These are phyloP conservation scores for Lasioglossum albipes DNA, from an alignment of 1,140 invertebrate genomes.

Conservation along the genomic window DNA sequence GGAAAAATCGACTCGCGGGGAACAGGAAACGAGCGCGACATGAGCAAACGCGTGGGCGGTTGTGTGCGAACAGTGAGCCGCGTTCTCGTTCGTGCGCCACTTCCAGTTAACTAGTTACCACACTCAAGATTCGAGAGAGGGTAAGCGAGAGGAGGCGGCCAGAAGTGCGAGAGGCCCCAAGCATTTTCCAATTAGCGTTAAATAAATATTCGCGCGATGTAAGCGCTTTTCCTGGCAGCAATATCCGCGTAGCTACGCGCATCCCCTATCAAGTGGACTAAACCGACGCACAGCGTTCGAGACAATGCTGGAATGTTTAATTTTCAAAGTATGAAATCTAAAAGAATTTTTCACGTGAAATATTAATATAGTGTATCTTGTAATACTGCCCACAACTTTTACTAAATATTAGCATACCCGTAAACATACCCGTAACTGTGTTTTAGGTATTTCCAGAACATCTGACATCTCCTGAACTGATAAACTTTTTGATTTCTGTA, in stretches of 20 bases:
- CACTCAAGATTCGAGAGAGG: not conserved
- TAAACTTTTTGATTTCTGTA: no score
- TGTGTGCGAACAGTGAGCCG: slow-evolving; percentile 3
- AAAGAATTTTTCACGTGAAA: no score
- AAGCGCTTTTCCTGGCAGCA: slow-evolving; percentile 47
- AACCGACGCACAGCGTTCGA: no score
- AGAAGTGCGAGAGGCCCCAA: slow-evolving; percentile 49
- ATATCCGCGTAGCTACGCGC: slow-evolving; percentile 59
- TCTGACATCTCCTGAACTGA: no score
- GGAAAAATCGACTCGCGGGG: slow-evolving; percentile 2
- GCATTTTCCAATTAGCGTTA: slow-evolving; percentile 73
- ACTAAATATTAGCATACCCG: no score
- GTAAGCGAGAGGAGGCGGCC: not conserved
- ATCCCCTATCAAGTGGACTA: not conserved
- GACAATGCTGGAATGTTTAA: no score
- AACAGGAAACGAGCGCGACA: slow-evolving; percentile 24
- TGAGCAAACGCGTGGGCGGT: slow-evolving; percentile 3
- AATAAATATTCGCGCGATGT: slow-evolving; percentile 66
- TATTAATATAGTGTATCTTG: no score
- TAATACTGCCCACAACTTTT: no score
- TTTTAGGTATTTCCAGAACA: no score
- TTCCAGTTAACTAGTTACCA: slow-evolving; percentile 54
- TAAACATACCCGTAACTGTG: no score
- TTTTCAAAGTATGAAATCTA: no score
- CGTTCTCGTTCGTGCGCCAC: slow-evolving; percentile 16